phyloP scores from a whole-genome alignment of 2,797 vertebrate genomes.

The Sylvia borin region DNA sequence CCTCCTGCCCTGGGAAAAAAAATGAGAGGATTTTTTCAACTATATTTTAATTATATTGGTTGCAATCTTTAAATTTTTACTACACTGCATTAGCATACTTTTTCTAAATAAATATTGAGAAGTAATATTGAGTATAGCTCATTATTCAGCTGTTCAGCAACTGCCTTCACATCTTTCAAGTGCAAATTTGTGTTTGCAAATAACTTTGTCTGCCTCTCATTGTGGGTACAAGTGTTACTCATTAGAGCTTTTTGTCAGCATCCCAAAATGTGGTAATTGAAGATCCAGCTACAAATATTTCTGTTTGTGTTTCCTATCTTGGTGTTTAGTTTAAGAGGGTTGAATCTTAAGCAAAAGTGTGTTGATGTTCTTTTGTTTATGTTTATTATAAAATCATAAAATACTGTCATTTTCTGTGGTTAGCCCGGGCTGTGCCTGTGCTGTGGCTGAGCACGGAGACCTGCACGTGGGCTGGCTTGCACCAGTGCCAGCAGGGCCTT shows the following conservation, averaged over 20 bases:
- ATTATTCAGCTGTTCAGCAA: background rate
- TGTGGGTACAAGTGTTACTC: slow-evolving; percentile 36
- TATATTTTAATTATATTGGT: background rate
- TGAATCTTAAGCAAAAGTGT: background rate
- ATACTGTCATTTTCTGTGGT: background rate
- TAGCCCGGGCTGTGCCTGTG: rapidly evolving
- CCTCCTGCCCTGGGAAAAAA: background rate
- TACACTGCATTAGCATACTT: background rate
- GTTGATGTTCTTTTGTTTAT: slow-evolving; percentile 1
- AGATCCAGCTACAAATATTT: slow-evolving; percentile 8
- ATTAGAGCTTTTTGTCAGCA: slow-evolving; percentile 5
- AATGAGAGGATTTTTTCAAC: background rate
- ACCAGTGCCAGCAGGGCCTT: slow-evolving; percentile 20
- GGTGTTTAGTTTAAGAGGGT: slow-evolving; percentile 1
- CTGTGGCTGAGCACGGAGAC: background rate
- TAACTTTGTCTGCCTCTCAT: background rate
- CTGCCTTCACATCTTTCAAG: background rate
- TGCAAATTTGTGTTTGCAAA: slow-evolving; percentile 29
- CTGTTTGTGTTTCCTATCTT: background rate
- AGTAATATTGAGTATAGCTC: background rate
- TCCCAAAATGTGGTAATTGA: background rate
- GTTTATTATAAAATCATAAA: background rate
- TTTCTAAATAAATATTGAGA: background rate
- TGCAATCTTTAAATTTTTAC: background rate
- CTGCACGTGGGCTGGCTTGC: background rate